Percentiles rank a stretch among this genome's conserved stretches.
phyloP scores from a whole-genome alignment of 2,113 vertebrate genomes.

The Rhea americana region DNA sequence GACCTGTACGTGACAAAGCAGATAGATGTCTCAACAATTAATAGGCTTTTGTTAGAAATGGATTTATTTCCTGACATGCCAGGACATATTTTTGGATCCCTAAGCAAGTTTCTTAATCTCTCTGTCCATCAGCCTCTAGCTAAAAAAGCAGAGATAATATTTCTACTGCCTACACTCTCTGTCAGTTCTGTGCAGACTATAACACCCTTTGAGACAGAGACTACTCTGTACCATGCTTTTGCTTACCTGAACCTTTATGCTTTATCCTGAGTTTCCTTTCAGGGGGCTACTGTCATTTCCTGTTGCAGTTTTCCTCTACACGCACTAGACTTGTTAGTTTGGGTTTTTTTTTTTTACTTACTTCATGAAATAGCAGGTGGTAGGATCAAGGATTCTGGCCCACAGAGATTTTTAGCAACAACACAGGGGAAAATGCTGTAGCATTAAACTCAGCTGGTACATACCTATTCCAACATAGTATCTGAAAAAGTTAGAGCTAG shows the following conservation, averaged over 20 bases:
- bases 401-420: neutral
- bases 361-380: neutral
- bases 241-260: neutral
- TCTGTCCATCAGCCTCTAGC: neutral
- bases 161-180: neutral
- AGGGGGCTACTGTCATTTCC: neutral
- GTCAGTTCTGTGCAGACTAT: neutral
- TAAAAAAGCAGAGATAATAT: neutral
- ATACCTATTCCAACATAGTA: neutral
- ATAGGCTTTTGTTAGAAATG: neutral
- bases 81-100: neutral
- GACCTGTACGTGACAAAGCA: neutral
- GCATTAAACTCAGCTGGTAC: rapidly evolving
- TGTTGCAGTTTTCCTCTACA: neutral
- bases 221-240: neutral
- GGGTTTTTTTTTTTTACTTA: neutral
- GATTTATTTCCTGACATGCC: neutral
- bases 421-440: neutral
- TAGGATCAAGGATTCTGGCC: neutral
- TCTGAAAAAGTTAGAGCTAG: neutral
- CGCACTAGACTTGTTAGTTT: neutral
- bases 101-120: neutral
- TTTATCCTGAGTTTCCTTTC: neutral
- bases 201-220: neutral
- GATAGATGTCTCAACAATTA: neutral